These are phyloP conservation scores for Heliconius ethilla DNA, from an alignment of 2,888 invertebrate species.

Conservation along the genomic window DNA sequence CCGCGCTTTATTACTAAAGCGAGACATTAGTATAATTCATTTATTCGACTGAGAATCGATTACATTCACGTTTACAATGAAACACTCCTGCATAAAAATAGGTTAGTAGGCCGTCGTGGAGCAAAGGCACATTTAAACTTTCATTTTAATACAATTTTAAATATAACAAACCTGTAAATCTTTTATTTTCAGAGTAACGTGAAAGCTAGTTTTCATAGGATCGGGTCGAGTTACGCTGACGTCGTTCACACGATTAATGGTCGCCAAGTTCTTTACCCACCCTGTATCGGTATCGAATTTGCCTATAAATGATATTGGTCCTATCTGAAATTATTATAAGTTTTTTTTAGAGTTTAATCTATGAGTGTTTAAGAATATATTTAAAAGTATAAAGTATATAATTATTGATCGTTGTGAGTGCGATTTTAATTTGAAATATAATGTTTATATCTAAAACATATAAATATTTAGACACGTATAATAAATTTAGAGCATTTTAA, in stretches of 20 bases:
- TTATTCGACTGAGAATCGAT: no score
- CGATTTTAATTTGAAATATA: background rate
- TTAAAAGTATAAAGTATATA: background rate
- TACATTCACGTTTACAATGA: no score
- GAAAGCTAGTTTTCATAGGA: slow-evolving; percentile 69
- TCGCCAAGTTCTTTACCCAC: slow-evolving; percentile 80
- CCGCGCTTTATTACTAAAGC: no score
- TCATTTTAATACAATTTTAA: background rate
- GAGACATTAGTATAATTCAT: no score
- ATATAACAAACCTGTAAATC: slow-evolving; percentile 64
- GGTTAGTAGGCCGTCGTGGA: no score
- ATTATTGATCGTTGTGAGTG: background rate
- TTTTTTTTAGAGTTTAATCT: background rate
- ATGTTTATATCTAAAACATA: no score
- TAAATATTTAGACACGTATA: no score
- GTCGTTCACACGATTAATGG: slow-evolving; percentile 78
- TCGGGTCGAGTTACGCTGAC: slow-evolving; percentile 77
- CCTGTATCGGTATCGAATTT: slow-evolving; percentile 79
- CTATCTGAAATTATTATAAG: slow-evolving; percentile 62
- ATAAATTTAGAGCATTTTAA: background rate
- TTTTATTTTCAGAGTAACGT: slow-evolving; percentile 71
- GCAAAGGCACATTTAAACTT: no score
- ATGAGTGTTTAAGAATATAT: background rate
- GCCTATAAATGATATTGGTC: slow-evolving; percentile 77
- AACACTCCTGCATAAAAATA: no score